A percentile compares a stretch with the other conserved stretches of the same genome.
Conservation (phyloP, 2,797 vertebrate genomes). For the Clarias platycephalus region DNA sequence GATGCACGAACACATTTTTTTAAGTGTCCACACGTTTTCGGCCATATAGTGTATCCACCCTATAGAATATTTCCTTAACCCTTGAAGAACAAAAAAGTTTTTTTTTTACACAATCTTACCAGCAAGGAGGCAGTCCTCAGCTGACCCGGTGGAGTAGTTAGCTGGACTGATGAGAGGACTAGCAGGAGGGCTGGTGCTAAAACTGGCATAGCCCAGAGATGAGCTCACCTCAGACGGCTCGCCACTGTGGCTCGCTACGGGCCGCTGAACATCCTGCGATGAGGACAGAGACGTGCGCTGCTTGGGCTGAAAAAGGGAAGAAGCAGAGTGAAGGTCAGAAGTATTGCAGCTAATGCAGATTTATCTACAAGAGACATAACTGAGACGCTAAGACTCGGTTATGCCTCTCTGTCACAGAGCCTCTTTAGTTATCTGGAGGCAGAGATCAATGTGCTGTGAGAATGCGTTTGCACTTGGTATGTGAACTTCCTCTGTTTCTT, state of each 20-base stretch:
- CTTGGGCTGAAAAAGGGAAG: constrained; percentile 80
- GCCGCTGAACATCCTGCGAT: constrained; percentile 88
- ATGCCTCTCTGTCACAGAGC: too few relatives aligned
- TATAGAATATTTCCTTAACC: not conserved
- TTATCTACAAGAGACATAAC: not conserved
- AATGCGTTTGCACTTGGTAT: not conserved
- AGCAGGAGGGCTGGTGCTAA: constrained; percentile 84
- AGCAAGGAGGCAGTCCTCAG: constrained; percentile 79
- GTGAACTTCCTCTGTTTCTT: not conserved
- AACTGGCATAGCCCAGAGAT: constrained; percentile 85
- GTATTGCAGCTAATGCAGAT: not conserved
- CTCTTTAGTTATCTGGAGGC: not conserved
- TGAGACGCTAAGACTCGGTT: not conserved
- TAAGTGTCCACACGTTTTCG: not conserved
- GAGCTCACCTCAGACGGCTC: constrained; percentile 93
- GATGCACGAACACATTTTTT: not conserved
- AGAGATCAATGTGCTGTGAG: not conserved
- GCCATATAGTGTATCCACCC: not conserved
- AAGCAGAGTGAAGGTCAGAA: not conserved
- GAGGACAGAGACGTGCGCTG: constrained; percentile 93
- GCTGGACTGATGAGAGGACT: constrained; percentile 84
- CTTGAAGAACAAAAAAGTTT: not conserved
- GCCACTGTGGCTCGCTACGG: constrained; percentile 84
- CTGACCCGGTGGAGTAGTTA: constrained; percentile 83
- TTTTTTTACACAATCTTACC: constrained; percentile 68